phyloP scores from a whole-genome alignment of 2,797 vertebrate species.

The Salmo trutta region DNA sequence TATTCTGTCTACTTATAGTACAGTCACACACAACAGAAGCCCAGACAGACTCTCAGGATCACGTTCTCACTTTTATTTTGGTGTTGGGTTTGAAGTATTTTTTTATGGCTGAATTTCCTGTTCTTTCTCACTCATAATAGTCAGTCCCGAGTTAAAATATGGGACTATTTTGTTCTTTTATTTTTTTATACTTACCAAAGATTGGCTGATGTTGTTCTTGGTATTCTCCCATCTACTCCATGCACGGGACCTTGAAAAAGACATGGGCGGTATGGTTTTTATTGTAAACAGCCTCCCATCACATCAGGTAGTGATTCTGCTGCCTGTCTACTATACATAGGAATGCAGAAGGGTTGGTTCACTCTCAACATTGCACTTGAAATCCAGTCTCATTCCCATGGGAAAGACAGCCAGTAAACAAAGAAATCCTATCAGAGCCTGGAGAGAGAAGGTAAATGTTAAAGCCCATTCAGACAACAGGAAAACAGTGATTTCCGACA shows the following conservation, averaged over 20 bases:
- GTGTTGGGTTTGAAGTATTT: slow-evolving; percentile 41
- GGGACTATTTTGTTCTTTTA: slow-evolving; percentile 61
- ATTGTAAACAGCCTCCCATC: slow-evolving; percentile 49
- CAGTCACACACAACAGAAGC: background rate
- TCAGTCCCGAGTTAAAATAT: slow-evolving; percentile 13
- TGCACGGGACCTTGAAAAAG: slow-evolving; percentile 50
- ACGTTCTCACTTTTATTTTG: slow-evolving; percentile 40
- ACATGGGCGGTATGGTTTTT: slow-evolving; percentile 33
- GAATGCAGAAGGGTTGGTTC: slow-evolving; percentile 52
- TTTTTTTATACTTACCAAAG: slow-evolving; percentile 52
- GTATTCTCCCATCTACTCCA: slow-evolving; percentile 55
- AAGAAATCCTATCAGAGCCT: slow-evolving; percentile 66
- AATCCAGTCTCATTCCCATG: slow-evolving; percentile 66
- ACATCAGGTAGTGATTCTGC: slow-evolving; percentile 39
- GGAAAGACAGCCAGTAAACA: slow-evolving; percentile 67
- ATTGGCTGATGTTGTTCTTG: slow-evolving; percentile 55
- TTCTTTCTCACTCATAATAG: slow-evolving; percentile 48
- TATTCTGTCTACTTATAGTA: background rate
- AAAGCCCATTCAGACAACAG: slow-evolving; percentile 70
- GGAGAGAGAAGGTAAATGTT: slow-evolving; percentile 67
- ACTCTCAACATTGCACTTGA: slow-evolving; percentile 56
- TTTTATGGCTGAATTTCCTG: slow-evolving; percentile 41
- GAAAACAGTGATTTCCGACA: slow-evolving; percentile 75
- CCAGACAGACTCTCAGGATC: background rate
- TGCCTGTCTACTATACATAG: slow-evolving; percentile 46